Base-by-base conservation (phyloP, 2,797 vertebrate genomes). In the Gymnoscopelus microlampas region DNA sequence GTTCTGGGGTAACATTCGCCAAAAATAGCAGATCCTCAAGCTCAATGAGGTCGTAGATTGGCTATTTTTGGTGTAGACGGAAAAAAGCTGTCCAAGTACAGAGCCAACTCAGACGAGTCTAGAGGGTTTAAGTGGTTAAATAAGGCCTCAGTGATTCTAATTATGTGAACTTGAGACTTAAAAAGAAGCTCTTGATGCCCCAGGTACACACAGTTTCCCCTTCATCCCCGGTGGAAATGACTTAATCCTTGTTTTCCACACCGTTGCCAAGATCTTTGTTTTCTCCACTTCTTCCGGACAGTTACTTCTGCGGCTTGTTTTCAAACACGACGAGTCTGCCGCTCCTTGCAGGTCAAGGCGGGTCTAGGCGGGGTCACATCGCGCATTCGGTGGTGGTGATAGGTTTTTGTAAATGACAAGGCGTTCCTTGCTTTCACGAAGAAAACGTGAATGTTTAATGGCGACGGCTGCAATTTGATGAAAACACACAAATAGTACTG, bases 191-290 rank as follows among this genome's bases (percentile, higher is more conserved):
- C 68, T 77, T 68, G 15, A 74, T 78, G 67, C 73, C 64, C 61
- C 64, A 77, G 82, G 76, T 85, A 77, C 71, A 85, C 77, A 87
- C 77, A 48, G 57, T 78, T 72, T 73, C 53, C 58, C 50, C 13
- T 51, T 75, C 55, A 66, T 74, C 60, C 66, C 9, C 57, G 29
- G 11, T 75, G 67, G 70, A 70, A 66, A 80, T 71, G 51, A 53
- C 78, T 78, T 63, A 70, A 77, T 74, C 54, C 63, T 56, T 63
- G 55, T 69, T 73, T 70, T 70, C 53, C 54, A 26, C 53, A 50
- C 24, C 58, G 32, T 60, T 66, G 63, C 61, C 61, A 66, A 63
- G 59, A 63, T 59, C 9, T 4, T 60, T 50, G 32, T 60, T 15
- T 29, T 3, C 14, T 55, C 35, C 10, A 19, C 29, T 68, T 60